These are phyloP conservation scores for Neomicropteryx cornuta DNA, from an alignment of 1,140 invertebrate genomes.

Conservation along the genomic window DNA sequence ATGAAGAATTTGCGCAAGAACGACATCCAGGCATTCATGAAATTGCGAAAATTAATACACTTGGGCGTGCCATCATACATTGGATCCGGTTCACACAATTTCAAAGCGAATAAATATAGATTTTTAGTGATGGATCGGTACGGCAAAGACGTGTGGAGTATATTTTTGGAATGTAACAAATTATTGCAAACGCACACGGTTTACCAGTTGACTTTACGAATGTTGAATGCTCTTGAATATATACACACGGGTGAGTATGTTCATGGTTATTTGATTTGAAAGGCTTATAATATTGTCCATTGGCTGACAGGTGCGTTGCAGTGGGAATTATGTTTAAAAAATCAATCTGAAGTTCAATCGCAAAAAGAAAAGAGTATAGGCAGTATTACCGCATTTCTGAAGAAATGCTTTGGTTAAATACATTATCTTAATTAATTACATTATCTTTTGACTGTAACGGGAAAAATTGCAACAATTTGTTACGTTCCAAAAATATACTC, in stretches of 20 bases:
- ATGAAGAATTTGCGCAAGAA: conserved; percentile 72
- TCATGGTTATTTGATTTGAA: conserved; percentile 88
- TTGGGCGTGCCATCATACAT: conserved; percentile 82
- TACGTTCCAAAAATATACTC: conserved; percentile 63
- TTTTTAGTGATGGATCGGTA: conserved; percentile 89
- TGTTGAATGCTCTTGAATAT: conserved; percentile 79
- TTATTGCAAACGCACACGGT: conserved; percentile 62
- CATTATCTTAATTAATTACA: too few relatives aligned
- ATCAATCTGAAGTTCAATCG: conserved; percentile 53
- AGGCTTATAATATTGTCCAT: conserved; percentile 85
- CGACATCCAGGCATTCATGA: conserved; percentile 68
- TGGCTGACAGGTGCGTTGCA: conserved; percentile 78
- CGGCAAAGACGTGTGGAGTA: conserved; percentile 78
- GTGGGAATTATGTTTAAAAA: conserved; percentile 60
- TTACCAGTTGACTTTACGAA: conserved; percentile 72
- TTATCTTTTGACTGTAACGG: too few relatives aligned
- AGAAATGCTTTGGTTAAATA: conserved; percentile 2
- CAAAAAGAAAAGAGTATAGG: conserved; percentile 54
- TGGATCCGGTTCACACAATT: conserved; percentile 71
- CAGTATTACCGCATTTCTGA: conserved; percentile 5
- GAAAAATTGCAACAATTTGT: conserved; percentile 59
- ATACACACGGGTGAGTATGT: conserved; percentile 78
- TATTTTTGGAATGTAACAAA: conserved; percentile 60
- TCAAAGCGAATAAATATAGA: conserved; percentile 66
- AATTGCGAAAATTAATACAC: conserved; percentile 54